Evolutionary conservation across 2,797 vertebrate genomes (phyloP), one percentile per base, ranked within the genome.

Genomic region (Falco biarmicus): DNA sequence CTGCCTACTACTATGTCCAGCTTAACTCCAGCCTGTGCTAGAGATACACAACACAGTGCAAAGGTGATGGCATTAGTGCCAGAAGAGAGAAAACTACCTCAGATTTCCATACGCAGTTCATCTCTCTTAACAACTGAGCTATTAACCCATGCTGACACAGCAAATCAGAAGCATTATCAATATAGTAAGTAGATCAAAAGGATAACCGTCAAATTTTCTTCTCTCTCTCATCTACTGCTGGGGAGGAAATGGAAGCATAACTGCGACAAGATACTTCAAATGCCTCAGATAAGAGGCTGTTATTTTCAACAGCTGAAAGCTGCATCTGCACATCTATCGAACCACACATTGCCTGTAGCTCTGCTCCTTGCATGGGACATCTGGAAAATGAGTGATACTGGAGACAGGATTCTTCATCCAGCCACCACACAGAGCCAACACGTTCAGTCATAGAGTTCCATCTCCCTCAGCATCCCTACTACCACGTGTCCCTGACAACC

Each of bases 311-410:
- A 93, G 92, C 90, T 81, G 79, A 86, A 91, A 94, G 54, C 65
- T 93, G 91, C 87, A 96, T 95, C 92, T 86, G 92, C 41, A 12
- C 87, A 84, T 47, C 73, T 50, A 64, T 64, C 74, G 81, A 87
- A 92, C 59, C 19, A 0, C 91, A 84, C 1, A 0, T 3, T 89
- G 87, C 80, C 69, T 82, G 47, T 9, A 71, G 75, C 57, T 83
- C 68, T 53, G 82, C 89, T 60, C 68, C 89, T 84, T 48, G 28
- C 50, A 48, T 5, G 47, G 76, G 61, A 89, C 92, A 88, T 92
- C 90, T 93, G 94, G 92, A 88, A 87, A 94, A 17, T 0, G 7
- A 93, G 69, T 0, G 11, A 84, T 84, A 60, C 68, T 71, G 71
- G 70, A 80, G 68, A 75, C 75, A 61, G 47, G 68, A 78, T 65